phyloP scores from a whole-genome alignment of 2,797 vertebrate species.

The Cyclura pinguis region DNA sequence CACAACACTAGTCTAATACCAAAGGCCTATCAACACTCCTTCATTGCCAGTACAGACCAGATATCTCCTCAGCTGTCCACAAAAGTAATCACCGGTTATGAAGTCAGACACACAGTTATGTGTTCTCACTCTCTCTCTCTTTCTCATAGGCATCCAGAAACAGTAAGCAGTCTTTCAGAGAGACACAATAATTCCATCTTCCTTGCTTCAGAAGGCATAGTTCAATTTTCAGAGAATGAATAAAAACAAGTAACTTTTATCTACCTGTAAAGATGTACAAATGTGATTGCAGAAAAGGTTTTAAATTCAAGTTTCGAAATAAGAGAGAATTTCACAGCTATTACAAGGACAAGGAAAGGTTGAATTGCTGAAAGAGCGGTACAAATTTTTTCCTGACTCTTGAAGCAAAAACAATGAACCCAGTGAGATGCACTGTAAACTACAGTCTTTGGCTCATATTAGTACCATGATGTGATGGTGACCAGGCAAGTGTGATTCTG shows the following conservation, averaged over 20 bases:
- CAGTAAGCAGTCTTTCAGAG: not conserved
- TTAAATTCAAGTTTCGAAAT: not conserved
- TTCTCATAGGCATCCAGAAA: accelerated
- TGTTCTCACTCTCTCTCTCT: too few species aligned
- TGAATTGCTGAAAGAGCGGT: constrained; percentile 8
- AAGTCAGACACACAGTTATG: constrained; percentile 11
- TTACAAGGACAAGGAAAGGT: constrained; percentile 28
- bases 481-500: constrained; percentile 57
- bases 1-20: not conserved
- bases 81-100: not conserved
- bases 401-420: not conserved
- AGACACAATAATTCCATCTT: constrained; percentile 31
- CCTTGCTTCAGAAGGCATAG: constrained; percentile 18
- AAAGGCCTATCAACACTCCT: not conserved
- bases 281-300: not conserved
- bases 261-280: not conserved
- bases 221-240: constrained; percentile 31
- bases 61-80: not conserved
- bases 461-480: constrained; percentile 57
- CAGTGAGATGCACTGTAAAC: not conserved
- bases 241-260: constrained; percentile 27
- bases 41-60: not conserved
- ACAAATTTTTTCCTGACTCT: constrained; percentile 32
- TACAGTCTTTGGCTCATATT: constrained; percentile 55
- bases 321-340: constrained; percentile 24